These are phyloP conservation scores for Carterocephalus palaemon DNA, from an alignment of 2,888 invertebrate genomes.

Conservation along the genomic window DNA sequence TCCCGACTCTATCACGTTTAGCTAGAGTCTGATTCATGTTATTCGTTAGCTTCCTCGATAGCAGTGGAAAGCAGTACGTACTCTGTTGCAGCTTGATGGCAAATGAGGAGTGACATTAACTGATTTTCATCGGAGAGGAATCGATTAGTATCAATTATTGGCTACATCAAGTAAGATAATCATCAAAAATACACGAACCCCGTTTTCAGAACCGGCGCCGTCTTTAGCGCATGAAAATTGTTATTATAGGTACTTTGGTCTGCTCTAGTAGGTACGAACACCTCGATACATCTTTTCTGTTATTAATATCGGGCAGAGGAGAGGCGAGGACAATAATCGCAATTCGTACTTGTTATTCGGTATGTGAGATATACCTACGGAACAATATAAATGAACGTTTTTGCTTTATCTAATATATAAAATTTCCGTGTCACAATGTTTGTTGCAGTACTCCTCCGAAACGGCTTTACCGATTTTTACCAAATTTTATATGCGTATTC, in stretches of 20 bases:
- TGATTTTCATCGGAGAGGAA: conserved; percentile 16
- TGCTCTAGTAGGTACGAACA: too few relatives aligned
- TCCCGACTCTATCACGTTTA: not conserved
- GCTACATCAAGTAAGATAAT: conserved; percentile 5
- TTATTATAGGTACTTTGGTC: too few relatives aligned
- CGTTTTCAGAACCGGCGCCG: too few relatives aligned
- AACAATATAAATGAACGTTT: too few relatives aligned
- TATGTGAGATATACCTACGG: too few relatives aligned
- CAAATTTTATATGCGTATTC: too few relatives aligned
- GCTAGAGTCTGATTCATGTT: conserved; percentile 1
- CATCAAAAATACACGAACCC: too few relatives aligned
- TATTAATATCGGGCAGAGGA: not conserved
- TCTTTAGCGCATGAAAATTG: not conserved
- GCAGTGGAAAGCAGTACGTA: conserved; percentile 11
- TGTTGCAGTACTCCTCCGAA: too few relatives aligned
- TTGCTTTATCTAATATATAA: too few relatives aligned
- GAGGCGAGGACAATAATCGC: not conserved
- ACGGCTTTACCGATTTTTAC: too few relatives aligned
- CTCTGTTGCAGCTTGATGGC: conserved; percentile 18
- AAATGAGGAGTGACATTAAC: conserved; percentile 24
- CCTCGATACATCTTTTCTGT: not conserved
- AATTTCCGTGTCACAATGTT: too few relatives aligned
- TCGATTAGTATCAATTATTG: conserved; percentile 15
- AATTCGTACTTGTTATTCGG: too few relatives aligned
- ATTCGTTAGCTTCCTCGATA: not conserved